Conservation (phyloP, 2,888 invertebrate species). For the Agriopis leucophaearia region DNA sequence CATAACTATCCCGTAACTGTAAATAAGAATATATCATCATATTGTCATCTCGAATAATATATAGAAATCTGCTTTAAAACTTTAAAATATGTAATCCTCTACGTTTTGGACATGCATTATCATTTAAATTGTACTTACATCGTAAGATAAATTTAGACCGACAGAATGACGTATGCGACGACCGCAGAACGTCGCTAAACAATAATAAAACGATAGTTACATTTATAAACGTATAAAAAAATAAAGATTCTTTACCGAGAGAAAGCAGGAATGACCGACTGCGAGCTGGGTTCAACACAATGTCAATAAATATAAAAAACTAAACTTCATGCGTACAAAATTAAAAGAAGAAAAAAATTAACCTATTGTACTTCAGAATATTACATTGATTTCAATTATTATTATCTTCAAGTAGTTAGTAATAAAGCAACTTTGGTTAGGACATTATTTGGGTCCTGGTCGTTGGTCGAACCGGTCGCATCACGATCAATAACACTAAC, state of each 20-base stretch:
- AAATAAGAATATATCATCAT: conserved; percentile 81
- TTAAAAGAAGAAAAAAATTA: conserved; percentile 31
- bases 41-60: conserved; percentile 82
- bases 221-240: conserved; percentile 80
- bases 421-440: conserved; percentile 68
- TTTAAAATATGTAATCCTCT: conserved; percentile 78
- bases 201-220: conserved; percentile 49
- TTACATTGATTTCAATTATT: conserved; percentile 36
- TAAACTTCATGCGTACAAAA: too few species aligned
- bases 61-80: conserved; percentile 82
- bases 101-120: conserved; percentile 79
- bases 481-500: conserved; percentile 40
- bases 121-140: conserved; percentile 82
- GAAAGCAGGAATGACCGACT: conserved; percentile 79
- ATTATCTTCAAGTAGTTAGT: conserved; percentile 42
- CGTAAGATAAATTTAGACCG: conserved; percentile 78
- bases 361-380: conserved; percentile 38
- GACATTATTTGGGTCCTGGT: conserved; percentile 55
- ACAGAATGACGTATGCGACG: conserved; percentile 64
- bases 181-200: conserved; percentile 64
- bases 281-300: conserved; percentile 57
- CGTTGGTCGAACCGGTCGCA: conserved; percentile 39
- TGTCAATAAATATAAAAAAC: conserved; percentile 39
- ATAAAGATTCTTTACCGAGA: conserved; percentile 83
- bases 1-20: conserved; percentile 71